Evolutionary conservation across 1,140 invertebrate genomes (phyloP).

Genomic region (Calycopis cecrops): DNA sequence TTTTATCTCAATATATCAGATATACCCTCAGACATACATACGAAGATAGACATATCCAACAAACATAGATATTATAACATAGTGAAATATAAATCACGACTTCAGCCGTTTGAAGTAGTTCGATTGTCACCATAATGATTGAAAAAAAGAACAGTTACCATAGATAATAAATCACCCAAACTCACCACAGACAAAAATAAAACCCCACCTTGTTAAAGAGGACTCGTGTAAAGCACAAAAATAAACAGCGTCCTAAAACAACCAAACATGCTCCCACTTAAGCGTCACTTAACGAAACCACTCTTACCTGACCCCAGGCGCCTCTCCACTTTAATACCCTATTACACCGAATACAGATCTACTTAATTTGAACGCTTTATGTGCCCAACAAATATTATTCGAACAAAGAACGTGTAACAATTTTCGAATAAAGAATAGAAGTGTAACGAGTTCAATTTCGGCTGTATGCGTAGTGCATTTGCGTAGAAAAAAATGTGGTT

Average conservation of each 20-base stretch:
- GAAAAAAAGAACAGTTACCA: too few species aligned
- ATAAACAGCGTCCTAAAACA: slow-evolving; percentile 65
- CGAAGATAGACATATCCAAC: too few species aligned
- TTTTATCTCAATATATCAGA: too few species aligned
- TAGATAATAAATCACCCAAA: slow-evolving; percentile 22
- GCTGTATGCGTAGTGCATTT: not conserved
- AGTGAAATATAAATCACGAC: too few species aligned
- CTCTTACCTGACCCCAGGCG: slow-evolving; percentile 36
- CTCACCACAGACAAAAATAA: slow-evolving; percentile 43
- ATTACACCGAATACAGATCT: slow-evolving; percentile 28
- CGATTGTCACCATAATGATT: too few species aligned
- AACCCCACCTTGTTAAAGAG: slow-evolving; percentile 54
- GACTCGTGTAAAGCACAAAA: slow-evolving; percentile 54
- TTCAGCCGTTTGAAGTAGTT: too few species aligned
- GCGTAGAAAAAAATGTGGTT: slow-evolving; percentile 21
- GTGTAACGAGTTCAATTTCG: not conserved
- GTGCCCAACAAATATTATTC: slow-evolving; percentile 55
- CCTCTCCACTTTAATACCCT: slow-evolving; percentile 21
- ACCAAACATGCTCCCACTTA: slow-evolving; percentile 64
- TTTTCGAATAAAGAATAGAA: slow-evolving; percentile 39
- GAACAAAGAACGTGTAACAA: slow-evolving; percentile 58
- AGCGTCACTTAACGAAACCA: slow-evolving; percentile 58
- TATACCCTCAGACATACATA: too few species aligned
- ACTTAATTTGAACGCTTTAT: slow-evolving; percentile 51
- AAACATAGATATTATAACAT: too few species aligned